Base-by-base conservation (phyloP, 30 jellyfish, hydroid and myxozoan genomes). In the Aurelia coerulea region DNA sequence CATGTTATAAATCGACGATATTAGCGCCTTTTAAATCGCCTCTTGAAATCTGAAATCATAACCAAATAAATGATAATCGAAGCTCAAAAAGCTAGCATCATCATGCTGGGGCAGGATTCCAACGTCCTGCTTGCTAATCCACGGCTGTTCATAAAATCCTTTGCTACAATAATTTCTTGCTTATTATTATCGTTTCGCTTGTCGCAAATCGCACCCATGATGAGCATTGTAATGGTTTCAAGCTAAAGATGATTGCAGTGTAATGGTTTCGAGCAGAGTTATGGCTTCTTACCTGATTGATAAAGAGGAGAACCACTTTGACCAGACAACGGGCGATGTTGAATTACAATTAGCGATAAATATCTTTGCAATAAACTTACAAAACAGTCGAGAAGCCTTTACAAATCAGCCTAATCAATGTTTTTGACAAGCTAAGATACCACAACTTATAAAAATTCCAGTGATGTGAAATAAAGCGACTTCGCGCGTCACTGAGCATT, bases 401-500 rank as follows among this genome's bases (percentile, higher is more conserved):
- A 72, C 92, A 83, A 83, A 83, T 83, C 79, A 75, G 73, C 69
- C 76, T 72, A 83, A 76, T 69, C 92, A 83, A 71, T 83, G 83
- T 65, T 83, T 68, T 75, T 83, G 85, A 83, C 86, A 83, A 83
- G 83, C 86, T 70, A 23, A 73, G 82, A 74, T 83, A 83, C 92
- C 92, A 65, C 92, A 73, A 62, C 88, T 83, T 35, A 72, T 69
- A 68, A 71, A 62, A 83, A 68, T 70, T 67, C 86, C 92, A 33
- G 76, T 15, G 80, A 68, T 71, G 84, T 33, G 73, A 72, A 83
- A 69, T 83, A 74, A 83, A 83, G 62, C 80, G 67, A 16, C 75
- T 70, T 83, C 92, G 69, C 92, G 92, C 92, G 81, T 83, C 92
- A 72, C 75, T 72, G 92, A 56, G 68, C 92, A 83, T 16, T n/a